phyloP scores from a whole-genome alignment of 1,140 invertebrate species.

The Oryctes rhinoceros region DNA sequence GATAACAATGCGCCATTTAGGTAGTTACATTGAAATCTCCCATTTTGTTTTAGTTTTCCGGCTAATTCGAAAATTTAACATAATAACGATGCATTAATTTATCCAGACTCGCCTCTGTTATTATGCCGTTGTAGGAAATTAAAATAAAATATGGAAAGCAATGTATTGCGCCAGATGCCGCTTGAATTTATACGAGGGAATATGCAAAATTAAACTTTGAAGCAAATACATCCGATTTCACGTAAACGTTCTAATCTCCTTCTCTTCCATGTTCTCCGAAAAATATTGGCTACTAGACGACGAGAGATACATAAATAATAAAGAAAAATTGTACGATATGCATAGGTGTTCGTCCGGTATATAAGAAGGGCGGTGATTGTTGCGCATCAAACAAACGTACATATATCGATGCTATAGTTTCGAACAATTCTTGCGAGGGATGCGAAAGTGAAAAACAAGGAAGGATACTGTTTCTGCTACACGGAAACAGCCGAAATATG shows the following conservation, averaged over 20 bases:
- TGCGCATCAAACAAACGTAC: too few relatives aligned
- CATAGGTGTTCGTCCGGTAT: too few relatives aligned
- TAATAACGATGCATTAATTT: background rate
- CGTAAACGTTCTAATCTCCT: background rate
- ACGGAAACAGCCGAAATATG: too few relatives aligned
- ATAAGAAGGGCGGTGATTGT: too few relatives aligned
- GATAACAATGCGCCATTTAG: constrained; percentile 2
- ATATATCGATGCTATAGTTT: too few relatives aligned
- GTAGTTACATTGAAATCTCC: background rate
- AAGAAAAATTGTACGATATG: background rate
- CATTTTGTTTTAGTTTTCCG: background rate
- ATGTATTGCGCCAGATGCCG: background rate
- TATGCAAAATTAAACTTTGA: too few relatives aligned
- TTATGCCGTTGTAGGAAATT: background rate
- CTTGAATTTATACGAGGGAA: too few relatives aligned
- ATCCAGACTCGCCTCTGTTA: background rate
- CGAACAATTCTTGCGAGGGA: too few relatives aligned
- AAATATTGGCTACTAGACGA: background rate
- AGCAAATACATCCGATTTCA: background rate
- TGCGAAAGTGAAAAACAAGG: too few relatives aligned
- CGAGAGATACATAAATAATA: background rate
- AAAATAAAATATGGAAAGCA: background rate
- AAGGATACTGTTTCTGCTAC: too few relatives aligned
- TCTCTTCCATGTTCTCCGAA: background rate
- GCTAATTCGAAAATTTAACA: background rate